These are phyloP conservation scores for Poecilus cupreus DNA, from an alignment of 2,888 invertebrate genomes.

Conservation along the genomic window DNA sequence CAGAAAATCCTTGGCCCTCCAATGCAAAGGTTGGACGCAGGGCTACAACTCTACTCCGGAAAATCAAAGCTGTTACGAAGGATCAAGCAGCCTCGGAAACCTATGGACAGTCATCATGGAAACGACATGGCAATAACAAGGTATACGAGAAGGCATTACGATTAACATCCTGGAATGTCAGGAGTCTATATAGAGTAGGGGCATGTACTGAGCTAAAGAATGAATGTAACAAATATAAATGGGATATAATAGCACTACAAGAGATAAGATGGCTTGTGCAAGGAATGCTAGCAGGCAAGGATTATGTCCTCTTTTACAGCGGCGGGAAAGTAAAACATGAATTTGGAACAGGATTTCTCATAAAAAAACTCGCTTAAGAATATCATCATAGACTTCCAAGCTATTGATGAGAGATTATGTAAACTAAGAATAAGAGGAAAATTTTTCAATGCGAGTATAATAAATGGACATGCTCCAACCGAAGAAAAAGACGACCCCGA, in stretches of 20 bases:
- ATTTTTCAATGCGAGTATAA: slow-evolving; percentile 27
- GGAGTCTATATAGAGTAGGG: background rate
- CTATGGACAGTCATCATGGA: background rate
- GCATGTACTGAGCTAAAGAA: background rate
- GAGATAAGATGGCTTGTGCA: background rate
- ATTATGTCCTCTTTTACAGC: background rate
- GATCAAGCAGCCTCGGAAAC: background rate
- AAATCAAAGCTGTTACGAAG: background rate
- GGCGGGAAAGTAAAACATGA: background rate
- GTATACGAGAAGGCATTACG: background rate
- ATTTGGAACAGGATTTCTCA: background rate
- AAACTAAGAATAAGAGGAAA: background rate
- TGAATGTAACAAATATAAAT: background rate
- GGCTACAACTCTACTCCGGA: background rate
- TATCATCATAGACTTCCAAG: background rate
- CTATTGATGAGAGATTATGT: background rate
- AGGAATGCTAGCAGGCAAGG: background rate
- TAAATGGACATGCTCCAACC: slow-evolving; percentile 59
- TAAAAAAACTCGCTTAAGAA: background rate
- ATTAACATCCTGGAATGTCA: background rate
- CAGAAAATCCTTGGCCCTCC: background rate
- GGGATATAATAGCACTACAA: background rate
- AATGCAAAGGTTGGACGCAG: background rate
- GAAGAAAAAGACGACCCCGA: slow-evolving; percentile 55
- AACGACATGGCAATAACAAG: background rate